Evolutionary conservation across 2,888 invertebrate species (phyloP), one percentile per base, ranked within the genome.

Genomic region (Galerucella pusilla): DNA sequence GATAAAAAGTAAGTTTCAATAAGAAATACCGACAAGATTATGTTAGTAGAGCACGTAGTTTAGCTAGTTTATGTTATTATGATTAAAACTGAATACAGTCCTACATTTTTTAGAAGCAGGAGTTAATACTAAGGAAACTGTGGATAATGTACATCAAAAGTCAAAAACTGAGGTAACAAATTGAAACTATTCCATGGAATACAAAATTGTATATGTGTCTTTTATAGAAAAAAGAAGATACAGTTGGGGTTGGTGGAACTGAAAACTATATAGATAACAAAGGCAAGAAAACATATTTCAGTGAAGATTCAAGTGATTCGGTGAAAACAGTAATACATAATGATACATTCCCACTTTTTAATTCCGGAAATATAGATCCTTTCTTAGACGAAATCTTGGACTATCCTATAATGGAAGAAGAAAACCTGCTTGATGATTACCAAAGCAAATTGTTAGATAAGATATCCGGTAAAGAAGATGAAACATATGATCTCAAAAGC

Each of bases 281-380:
- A 61, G 54, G 52, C 35, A 16, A 6, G 14, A 16, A 60, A 25
- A 78, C 78, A 65, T 77, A 80, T 16, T 73, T 80, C 65, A 84
- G 83, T 77, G 80, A 80, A 54, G 81, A 80, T 60, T 85, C 85
- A 0, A 75, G 78, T 12, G 84, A 84, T 76, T 84, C 84, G 0
- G 77, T 77, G 16, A 79, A 79, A 16, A 85, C 85, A 12, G 83
- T 85, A 11, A 82, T 85, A 46, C 75, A 75, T 46, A 82, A 80
- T 16, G 52, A 54, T 35, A 54, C 4, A 35, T 57, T 57, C 16
- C 35, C 61, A 25, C 16, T n/a, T n/a, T 60, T 46, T 61, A 67
- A 71, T 42, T 49, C 57, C 2, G 61, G 35, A 20, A 28, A 60
- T n/a, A 28, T 64, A 6, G 46, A 64, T 20, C 16, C 28, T 4